Evolutionary conservation across 2,888 invertebrate species (phyloP).

Genomic region (Thyatira batis): DNA sequence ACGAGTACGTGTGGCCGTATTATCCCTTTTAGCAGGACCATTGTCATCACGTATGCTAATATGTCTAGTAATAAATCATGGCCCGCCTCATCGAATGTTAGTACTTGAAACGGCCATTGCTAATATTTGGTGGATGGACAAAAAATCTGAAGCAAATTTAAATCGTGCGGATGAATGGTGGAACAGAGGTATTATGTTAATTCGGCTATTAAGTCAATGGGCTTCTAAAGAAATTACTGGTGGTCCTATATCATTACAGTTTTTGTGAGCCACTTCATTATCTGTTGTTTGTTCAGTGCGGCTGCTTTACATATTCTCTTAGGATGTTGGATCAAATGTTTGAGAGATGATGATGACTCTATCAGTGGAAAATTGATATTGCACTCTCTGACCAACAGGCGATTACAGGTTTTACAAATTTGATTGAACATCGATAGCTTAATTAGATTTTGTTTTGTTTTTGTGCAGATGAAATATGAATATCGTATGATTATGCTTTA

Average conservation of each 20-base stretch:
- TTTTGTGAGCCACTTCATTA: constrained; percentile 52
- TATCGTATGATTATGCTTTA: background rate
- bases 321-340: constrained; percentile 30
- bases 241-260: constrained; percentile 55
- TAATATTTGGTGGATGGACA: constrained; percentile 29
- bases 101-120: constrained; percentile 18
- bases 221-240: constrained; percentile 60
- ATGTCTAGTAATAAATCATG: constrained; percentile 11
- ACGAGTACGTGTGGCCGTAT: background rate
- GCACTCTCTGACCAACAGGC: constrained; percentile 17
- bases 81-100: constrained; percentile 21
- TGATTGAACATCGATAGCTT: background rate
- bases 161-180: constrained; percentile 41
- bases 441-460: background rate
- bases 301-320: constrained; percentile 42
- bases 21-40: background rate
- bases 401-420: background rate
- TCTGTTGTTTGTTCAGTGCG: constrained; percentile 56
- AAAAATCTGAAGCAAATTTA: constrained; percentile 33
- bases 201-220: constrained; percentile 57
- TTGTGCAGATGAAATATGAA: background rate
- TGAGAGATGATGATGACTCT: constrained; percentile 44
- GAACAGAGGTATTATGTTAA: constrained; percentile 61
- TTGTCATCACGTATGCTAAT: constrained; percentile 15
- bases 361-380: constrained; percentile 42